Evolutionary conservation across 2,888 invertebrate genomes (phyloP), one percentile per base, ranked within the genome.

Genomic region (Phyllotreta cruciferae): DNA sequence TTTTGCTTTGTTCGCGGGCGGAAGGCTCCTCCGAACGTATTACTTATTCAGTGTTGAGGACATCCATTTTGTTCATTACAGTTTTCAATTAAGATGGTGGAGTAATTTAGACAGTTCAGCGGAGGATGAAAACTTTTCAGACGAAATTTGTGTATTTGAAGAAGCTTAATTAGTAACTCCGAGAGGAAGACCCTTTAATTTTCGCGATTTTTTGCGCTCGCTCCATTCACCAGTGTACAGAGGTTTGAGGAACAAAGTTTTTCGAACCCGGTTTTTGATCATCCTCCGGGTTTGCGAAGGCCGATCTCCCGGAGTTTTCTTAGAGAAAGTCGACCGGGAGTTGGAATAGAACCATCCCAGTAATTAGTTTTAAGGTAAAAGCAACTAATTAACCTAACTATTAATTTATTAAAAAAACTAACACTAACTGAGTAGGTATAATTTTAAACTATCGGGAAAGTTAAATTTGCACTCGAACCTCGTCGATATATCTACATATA

Each of bases 51-150:
- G 50, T 61, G 54, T 61, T 49, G 45, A 61, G 66, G 61, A 60
- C 58, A 62, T 70, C 66, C 67, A 68, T 71, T 70, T 67, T 63
- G 63, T 69, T 70, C 71, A 67, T 70, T 67, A 67, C 71, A 69
- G 67, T 69, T 70, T 71, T 68, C 71, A 71, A 70, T 71, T 71
- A 71, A 63, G 67, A 68, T 58, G 63, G 53, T 53, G 63, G 57
- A 64, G 67, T 70, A 69, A 71, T 71, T 70, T 67, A 54, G 60
- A 55, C 65, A 61, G 63, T 58, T 58, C 62, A 64, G 62, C 65
- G 55, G 53, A 44, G 49, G 49, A 58, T 38, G 52, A 54, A 62
- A 68, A 70, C 64, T 71, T 71, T 64, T 53, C 49, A 55, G 62
- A 54, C 66, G 45, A 61, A 63, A 66, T 52, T 66, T 63, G 62